Base-by-base conservation (phyloP, 2,888 invertebrate species). In the Papilio protenor region DNA sequence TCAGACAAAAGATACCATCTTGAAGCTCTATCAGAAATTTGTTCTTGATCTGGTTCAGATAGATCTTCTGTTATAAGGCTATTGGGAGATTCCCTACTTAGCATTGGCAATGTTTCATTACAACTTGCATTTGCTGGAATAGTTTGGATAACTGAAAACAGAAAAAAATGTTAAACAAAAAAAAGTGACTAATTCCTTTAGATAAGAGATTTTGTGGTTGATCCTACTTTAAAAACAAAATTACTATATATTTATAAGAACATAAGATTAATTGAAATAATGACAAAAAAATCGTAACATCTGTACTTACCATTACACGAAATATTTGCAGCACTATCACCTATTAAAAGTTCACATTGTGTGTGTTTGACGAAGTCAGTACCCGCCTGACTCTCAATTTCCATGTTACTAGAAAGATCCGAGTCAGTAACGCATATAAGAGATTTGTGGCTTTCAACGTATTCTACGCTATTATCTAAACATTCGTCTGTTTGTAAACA, bases 51-150 rank as follows among this genome's bases (percentile, higher is more conserved):
- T 11, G 88, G 90, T 47, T 90, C 86, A 0, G 93, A 92, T 1
- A 93, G 82, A 75, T 94, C 94, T 70, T 94, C 94, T 1, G 94
- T 94, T 23, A 94, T 83, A 1, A 94, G 84, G 81, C 94, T 92
- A 69, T 82, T 86, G 47, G 84, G 83, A 2, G 86, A 85, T 45
- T 85, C 84, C 16, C 81, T 83, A 40, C 64, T 79, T 1, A 82
- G 66, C 1, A 86, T 86, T 47, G 85, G 88, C 52, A 83, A 83
- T 78, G 82, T 61, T 2, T 61, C 8, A 11, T 49, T 72, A 57
- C 47, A 14, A 49, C 73, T 57, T 16, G 8, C 23, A 18, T 18
- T 21, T n/a, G 47, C 33, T 4, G 14, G 12, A 23, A 16, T 64
- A 23, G 66, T 12, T 72, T 45, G n/a, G 0, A 49, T 49, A 49